Base-by-base conservation (phyloP, 2,888 invertebrate genomes). In the Nebria brevicollis region DNA sequence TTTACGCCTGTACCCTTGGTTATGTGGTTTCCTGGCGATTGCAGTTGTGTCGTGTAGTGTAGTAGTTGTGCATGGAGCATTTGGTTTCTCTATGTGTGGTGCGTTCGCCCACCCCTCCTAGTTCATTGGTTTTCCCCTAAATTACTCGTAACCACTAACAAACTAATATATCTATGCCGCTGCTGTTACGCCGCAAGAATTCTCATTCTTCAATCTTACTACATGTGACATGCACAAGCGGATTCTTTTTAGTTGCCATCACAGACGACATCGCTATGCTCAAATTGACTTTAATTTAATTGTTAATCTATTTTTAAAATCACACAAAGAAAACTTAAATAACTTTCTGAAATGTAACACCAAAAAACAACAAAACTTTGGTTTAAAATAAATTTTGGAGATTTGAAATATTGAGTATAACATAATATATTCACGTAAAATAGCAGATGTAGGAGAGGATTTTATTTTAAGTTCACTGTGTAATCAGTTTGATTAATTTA, bases 91-190 rank as follows among this genome's bases (percentile, higher is more conserved):
- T 11, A 25, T 70, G 70, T 70, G 70, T 34, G 34, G 25, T 70
- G 11, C 34, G 25, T 13, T 66, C 79, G 66, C 66, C 25, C 54
- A 72, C 77, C 20, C 77, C 54, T 74, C 68, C 73, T 68, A 66
- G 15, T 65, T 54, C 77, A 77, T 66, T 77, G 82, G 72, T 82
- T 83, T 83, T 84, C 84, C 83, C 85, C 83, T 84, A 84, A 83
- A 83, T 83, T 83, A 84, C 84, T 84, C 83, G 84, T 84, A 83
- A 84, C 85, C 85, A 83, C 85, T 84, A 84, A 84, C 84, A 85
- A 84, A 85, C 85, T 84, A 82, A 82, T 83, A 83, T 83, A 83
- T 82, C 82, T 84, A 75, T 82, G 72, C 79, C 77, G 77, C 81
- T 72, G n/a, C 70, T 34, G 70, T 70, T 34, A 26, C 70, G 13